Evolutionary conservation across 2,888 invertebrate genomes (phyloP), one percentile per base, ranked within the genome.

Genomic region (Diloba caeruleocephala): DNA sequence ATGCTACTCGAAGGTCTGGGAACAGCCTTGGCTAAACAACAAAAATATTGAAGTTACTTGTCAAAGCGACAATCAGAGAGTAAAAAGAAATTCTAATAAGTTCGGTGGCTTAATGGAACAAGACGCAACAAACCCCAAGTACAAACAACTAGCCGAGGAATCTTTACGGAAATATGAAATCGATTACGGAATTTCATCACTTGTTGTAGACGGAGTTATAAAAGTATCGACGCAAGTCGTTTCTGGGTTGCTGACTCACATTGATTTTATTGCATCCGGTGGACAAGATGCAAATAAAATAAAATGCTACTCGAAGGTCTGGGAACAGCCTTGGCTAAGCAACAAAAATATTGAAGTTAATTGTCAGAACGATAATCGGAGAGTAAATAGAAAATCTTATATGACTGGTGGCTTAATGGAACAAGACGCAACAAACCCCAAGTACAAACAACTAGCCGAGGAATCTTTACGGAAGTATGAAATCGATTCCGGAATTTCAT

Each of bases 381-480:
- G 62, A 51, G 4, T 0, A 0, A 75, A 71, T 53, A 49, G 72
- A 39, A 1, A 3, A 0, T n/a, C n/a, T n/a, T n/a, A n/a, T n/a
- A 0, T 63, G 3, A 3, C 4, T 1, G 79, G 80, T 4, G 73
- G 73, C 2, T 0, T 0, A n/a, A 33, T 0, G 0, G 44, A 58
- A 6, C 3, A 51, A 51, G 60, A 79, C 45, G 60, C 74, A 3
- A 65, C 58, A 14, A 61, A 82, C 3, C 73, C 76, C 0, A 23
- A 50, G 37, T 73, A 74, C 46, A 41, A 42, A 43, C 10, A 48
- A 7, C 48, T 79, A 28, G 77, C 75, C 2, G 53, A 75, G 25
- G 71, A 80, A 45, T 80, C 79, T 0, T 46, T 81, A 26, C 39
- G 44, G 17, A 72, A 80, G 36, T 80, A 76, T 39, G 38, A 71